Evolutionary conservation across 1,140 invertebrate species (phyloP), one percentile per base, ranked within the genome.

Genomic region (Pectinophora gossypiella): DNA sequence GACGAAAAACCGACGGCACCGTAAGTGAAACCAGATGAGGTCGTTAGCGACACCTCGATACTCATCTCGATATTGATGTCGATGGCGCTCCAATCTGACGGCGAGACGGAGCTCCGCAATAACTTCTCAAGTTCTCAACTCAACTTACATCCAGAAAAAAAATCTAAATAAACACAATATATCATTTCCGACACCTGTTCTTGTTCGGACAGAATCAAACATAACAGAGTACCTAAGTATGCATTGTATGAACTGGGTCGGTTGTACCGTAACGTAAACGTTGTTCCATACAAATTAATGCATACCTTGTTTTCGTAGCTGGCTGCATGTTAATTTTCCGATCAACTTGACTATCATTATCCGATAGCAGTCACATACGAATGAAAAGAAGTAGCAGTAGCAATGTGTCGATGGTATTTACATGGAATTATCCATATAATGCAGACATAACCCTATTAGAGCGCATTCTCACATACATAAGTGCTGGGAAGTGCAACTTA

Each of bases 1-100:
- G 63, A 55, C 62, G 60, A 72, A 74, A 72, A 79, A 72, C 68
- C 44, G 43, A 20, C 46, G 45, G 59, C 63, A 76, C 64, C 55
- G 64, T 72, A 72, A 72, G 56, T 71, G 65, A 80, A 74, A 79
- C 64, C 68, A 69, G 64, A 73, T 63, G 51, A 54, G 58, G 67
- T 65, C 50, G 46, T 58, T 60, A 60, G 61, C 52, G 56, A 64
- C 42, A 44, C 36, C 36, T 15, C 36, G 36, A 40, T 40, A 40
- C 10, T 13, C 36, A 40, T 40, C 16, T 40, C 36, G 36, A 7
- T 32, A 32, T 32, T 32, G 27, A 32, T 32, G 27, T 2, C 27
- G 6, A n/a, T 32, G 9, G 9, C 27, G 6, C 9, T 9, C 9
- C 27, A n/a, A 32, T 12, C 27, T n/a, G 27, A 32, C n/a, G n/a